Evolutionary conservation across 1,140 invertebrate species (phyloP), one percentile per base, ranked within the genome.

Genomic region (Caenorhabditis remanei): DNA sequence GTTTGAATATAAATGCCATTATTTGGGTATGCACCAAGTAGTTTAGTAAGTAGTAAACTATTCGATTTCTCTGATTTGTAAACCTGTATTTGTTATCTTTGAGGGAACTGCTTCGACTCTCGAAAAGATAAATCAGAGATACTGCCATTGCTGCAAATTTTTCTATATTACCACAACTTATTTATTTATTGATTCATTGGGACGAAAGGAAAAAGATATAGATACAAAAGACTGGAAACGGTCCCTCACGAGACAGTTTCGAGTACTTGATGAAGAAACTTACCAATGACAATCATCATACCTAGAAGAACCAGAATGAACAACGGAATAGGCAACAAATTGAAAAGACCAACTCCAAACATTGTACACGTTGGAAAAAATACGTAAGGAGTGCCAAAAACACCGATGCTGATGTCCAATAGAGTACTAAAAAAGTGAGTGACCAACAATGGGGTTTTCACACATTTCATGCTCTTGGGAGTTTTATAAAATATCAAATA

Each of bases 31-130:
- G 32, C 0, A 32, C 13, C 4, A 65, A 40, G 16, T 65, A 65
- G 61, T 65, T 65, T 4, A 65, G 19, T 11, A 65, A 9, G 11
- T 65, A 65, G 16, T 65, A 65, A 4, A 65, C 4, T 11, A 9
- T 14, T 65, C 61, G 32, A 9, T 4, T 13, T 11, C 9, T 32
- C 19, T 65, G 21, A 14, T 40, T 65, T 11, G 13, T 40, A 9
- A 65, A 14, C 19, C 32, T 40, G 11, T 13, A 65, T 13, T 40
- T 32, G 32, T 65, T 65, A 2, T 65, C 6, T 40, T 32, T 40
- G 7, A 65, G 32, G 11, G 61, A 65, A 40, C 61, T 65, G 32
- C 61, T 65, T 9, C 61, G 61, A 65, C 61, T 65, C 11, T 65
- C 61, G 40, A 40, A 65, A 11, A 65, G 32, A 65, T 58, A 65